phyloP scores from a whole-genome alignment of 2,113 vertebrate genomes.

The Marmota monax region DNA sequence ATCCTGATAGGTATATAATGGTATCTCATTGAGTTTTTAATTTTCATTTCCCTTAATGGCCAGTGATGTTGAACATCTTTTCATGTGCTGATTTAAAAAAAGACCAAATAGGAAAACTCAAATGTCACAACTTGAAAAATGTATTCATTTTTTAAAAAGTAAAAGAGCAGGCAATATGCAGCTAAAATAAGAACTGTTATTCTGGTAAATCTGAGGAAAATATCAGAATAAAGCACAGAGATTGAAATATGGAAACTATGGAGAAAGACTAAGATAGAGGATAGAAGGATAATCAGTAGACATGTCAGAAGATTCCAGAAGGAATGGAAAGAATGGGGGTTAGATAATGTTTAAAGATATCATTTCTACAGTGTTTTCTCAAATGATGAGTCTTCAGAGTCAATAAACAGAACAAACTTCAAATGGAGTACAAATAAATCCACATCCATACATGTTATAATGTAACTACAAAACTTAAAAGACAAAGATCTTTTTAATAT shows the following conservation, averaged over 20 bases:
- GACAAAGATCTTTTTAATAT: not conserved
- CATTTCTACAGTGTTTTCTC: not conserved
- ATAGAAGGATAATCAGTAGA: not conserved
- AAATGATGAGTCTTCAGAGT: not conserved
- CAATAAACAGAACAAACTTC: not conserved
- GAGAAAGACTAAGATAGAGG: not conserved
- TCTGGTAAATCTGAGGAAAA: not conserved
- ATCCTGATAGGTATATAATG: not conserved
- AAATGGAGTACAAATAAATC: not conserved
- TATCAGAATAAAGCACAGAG: not conserved
- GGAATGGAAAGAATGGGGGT: not conserved
- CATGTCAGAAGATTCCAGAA: not conserved
- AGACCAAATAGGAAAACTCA: not conserved
- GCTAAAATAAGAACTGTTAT: not conserved
- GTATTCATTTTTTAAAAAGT: conserved; percentile 40
- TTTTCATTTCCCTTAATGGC: conserved; percentile 42
- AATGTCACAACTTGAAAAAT: conserved; percentile 31
- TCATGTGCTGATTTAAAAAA: conserved; percentile 38
- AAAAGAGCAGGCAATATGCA: not conserved
- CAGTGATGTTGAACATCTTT: conserved; percentile 38
- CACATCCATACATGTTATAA: not conserved
- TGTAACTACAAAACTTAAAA: not conserved
- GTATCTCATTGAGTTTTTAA: conserved; percentile 35
- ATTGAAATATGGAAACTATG: not conserved
- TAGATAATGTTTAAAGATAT: not conserved